These are phyloP conservation scores for Eulemur rubriventer DNA, from an alignment of 2,797 vertebrate species.

Conservation along the genomic window DNA sequence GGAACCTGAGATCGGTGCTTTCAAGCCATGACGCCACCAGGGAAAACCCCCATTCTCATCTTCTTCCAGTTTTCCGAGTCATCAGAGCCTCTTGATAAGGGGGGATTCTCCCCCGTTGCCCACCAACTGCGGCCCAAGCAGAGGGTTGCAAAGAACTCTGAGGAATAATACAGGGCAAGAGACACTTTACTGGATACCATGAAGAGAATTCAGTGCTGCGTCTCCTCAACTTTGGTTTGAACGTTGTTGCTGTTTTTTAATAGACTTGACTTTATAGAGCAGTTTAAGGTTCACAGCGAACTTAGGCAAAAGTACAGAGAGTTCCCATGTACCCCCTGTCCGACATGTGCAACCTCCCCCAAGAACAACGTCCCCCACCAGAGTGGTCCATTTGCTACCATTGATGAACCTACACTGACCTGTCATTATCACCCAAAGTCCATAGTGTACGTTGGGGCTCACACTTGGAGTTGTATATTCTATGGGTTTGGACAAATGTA, in stretches of 20 bases:
- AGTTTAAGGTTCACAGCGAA: background rate
- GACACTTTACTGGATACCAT: background rate
- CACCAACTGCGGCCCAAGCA: background rate
- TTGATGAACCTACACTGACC: fast-evolving
- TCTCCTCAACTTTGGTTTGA: background rate
- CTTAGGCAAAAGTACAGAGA: background rate
- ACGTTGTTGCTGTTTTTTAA: background rate
- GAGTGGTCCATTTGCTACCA: background rate
- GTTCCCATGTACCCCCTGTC: background rate
- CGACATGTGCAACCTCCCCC: fast-evolving
- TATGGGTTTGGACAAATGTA: background rate
- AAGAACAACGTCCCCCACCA: background rate
- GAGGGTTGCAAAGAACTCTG: background rate
- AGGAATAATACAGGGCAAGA: background rate
- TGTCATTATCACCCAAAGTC: background rate
- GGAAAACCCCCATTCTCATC: background rate
- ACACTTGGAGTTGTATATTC: background rate
- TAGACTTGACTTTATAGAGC: background rate
- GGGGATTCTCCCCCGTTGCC: background rate
- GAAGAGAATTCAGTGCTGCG: background rate
- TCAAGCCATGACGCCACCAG: background rate
- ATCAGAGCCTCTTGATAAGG: background rate
- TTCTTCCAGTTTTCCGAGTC: background rate
- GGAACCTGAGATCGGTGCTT: background rate
- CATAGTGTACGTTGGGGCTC: background rate